A percentile compares a stretch with the other conserved stretches of the same genome.
Evolutionary conservation across 2,797 vertebrate genomes (phyloP).

Genomic region (Australoheros facetus): DNA sequence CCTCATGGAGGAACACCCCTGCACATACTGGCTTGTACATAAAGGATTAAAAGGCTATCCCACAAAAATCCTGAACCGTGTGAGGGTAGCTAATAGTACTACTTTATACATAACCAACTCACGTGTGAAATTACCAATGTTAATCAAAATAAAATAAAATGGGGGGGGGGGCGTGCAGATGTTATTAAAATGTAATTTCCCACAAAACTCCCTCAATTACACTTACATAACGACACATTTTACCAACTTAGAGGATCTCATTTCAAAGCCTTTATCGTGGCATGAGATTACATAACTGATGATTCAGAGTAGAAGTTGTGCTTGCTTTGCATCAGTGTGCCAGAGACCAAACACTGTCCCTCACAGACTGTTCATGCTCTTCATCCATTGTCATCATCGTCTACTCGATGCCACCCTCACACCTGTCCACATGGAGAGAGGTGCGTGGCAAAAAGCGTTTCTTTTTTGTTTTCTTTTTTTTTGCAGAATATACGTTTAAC

Average conservation of each 20-base stretch:
- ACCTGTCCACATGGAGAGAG: constrained; percentile 31
- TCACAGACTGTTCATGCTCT: constrained; percentile 4
- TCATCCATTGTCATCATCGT: constrained; percentile 3
- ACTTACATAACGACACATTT: constrained; percentile 68
- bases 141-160: constrained; percentile 30
- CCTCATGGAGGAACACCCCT: constrained; percentile 66
- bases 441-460: constrained; percentile 7
- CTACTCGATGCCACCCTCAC: not conserved
- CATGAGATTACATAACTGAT: constrained; percentile 79
- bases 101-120: constrained; percentile 40
- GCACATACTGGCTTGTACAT: constrained; percentile 61
- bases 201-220: constrained; percentile 52
- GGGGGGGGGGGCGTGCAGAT: not conserved
- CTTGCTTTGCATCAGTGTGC: constrained; percentile 44
- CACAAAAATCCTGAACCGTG: constrained; percentile 51
- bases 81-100: constrained; percentile 34
- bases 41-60: constrained; percentile 74
- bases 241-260: constrained; percentile 67
- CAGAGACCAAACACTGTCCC: constrained; percentile 28
- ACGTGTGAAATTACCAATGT: constrained; percentile 47
- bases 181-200: constrained; percentile 63
- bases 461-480: constrained; percentile 5
- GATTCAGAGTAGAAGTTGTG: constrained; percentile 75
- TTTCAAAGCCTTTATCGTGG: constrained; percentile 71
- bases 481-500: constrained; percentile 44